Conservation (phyloP, 2,888 invertebrate species). For the Metalampra italica region DNA sequence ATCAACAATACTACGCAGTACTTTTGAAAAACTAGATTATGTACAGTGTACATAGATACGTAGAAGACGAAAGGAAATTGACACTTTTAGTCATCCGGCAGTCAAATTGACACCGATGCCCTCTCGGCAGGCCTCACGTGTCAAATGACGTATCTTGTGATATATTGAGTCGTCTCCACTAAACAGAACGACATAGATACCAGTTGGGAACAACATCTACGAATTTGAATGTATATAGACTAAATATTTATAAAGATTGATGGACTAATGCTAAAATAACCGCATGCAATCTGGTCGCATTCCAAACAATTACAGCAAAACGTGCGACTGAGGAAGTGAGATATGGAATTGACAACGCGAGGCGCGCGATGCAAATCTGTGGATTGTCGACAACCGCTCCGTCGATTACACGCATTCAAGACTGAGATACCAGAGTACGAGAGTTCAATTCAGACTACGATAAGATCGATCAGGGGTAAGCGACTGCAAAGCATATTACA, state of each 20-base stretch:
- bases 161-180: conserved; percentile 6
- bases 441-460: conserved; percentile 52
- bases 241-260: conserved; percentile 1
- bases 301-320: conserved; percentile 46
- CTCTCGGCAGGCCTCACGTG: conserved; percentile 20
- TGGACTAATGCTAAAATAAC: conserved; percentile 20
- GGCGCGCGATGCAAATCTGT: conserved; percentile 67
- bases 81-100: conserved; percentile 53
- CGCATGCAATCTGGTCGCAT: conserved; percentile 37
- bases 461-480: conserved; percentile 33
- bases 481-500: conserved; percentile 26
- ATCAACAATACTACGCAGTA: too few relatives aligned
- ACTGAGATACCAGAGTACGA: conserved; percentile 42
- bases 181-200: background rate
- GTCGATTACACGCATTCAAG: conserved; percentile 31
- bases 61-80: conserved; percentile 43
- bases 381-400: conserved; percentile 39
- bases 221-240: background rate
- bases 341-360: conserved; percentile 53
- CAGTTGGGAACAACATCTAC: background rate
- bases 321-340: conserved; percentile 50
- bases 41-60: background rate
- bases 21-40: too few relatives aligned
- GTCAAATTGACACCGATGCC: conserved; percentile 47
- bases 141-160: conserved; percentile 21